Evolutionary conservation across 2,113 vertebrate species (phyloP), one percentile per base, ranked within the genome.

Genomic region (Leucopsar rothschildi): DNA sequence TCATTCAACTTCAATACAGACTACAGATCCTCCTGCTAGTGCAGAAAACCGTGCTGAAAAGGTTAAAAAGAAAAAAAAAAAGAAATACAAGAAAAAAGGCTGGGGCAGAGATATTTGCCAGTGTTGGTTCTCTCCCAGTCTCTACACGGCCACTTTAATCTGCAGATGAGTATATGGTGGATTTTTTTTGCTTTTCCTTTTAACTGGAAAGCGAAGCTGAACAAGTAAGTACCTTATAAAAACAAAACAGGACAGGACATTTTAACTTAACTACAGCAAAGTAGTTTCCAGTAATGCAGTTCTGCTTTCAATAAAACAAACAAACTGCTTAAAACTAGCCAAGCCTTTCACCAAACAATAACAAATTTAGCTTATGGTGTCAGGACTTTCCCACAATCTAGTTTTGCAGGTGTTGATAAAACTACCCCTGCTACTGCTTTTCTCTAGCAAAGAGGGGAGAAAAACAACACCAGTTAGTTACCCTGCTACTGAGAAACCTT

Each of bases 231-330:
- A 94, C 95, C 87, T 96, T 94, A 92, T n/a, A 77, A 89, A 94
- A 89, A 97, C 97, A 98, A 97, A 97, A 97, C 95, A 92, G 95
- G 45, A 96, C 92, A 98, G 96, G 95, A 95, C 92, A 96, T 98
- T 98, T 98, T 96, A 98, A 97, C 95, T 95, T 69, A 95, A 98
- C 96, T 96, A 96, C 97, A 98, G 98, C 97, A 98, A 98, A 98
- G 96, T 91, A 92, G 92, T 98, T 98, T 98, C 97, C 91, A 97
- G 96, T 96, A 96, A 98, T 81, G 97, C 91, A 96, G 96, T 80
- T 91, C 96, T 96, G 96, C 94, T 96, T 98, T 94, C 97, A 94
- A 97, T 97, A 98, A 98, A 98, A 98, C 96, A 98, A 99, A 98
- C 98, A 98, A 98, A 97, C 97, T 96, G 95, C 94, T 93, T 75